Evolutionary conservation across 2,113 vertebrate species (phyloP), one percentile per base, ranked within the genome.

Genomic region (Capra hircus): DNA sequence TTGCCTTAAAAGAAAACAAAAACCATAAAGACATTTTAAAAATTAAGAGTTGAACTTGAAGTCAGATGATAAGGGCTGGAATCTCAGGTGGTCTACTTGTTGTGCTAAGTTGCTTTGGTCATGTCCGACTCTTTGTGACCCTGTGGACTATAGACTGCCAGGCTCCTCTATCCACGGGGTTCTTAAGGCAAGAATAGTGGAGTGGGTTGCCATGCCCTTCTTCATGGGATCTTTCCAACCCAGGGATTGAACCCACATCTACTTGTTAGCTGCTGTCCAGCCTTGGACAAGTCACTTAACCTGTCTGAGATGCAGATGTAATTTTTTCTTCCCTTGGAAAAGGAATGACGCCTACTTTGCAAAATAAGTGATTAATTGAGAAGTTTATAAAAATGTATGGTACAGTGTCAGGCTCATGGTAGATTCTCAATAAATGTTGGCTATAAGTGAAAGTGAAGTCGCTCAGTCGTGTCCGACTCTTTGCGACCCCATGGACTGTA

Each of bases 1-100:
- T 99, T 98, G 80, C 99, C 99, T 99, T 98, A 95, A 97, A 95
- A 85, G 80, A 80, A 14, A 77, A 80, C 12, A 59, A 90, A 89
- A 78, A 67, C 9, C 86, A 55, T 12, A 94, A 55, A 96, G 25
- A 92, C 55, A 71, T 93, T 89, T 48, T 53, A 52, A 94, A 88
- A 88, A 90, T 36, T 30, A 52, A 91, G 23, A 71, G 59, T 91
- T 80, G 50, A 91, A 60, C 30, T 82, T 92, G 33, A 88, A 36
- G n/a, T 88, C n/a, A 57, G 30, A 28, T 57, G 33, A 28, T 67
- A 14, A 7, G 30, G 6, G 23, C 30, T 90, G 7, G 36, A 55
- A 36, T 78, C 40, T 94, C 52, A 81, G 11, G 36, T 25, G 40
- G 81, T 45, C 52, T 10, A 6, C 67, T 13, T 40, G n/a, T 3